Evolutionary conservation across 2,797 vertebrate genomes (phyloP), one percentile per base, ranked within the genome.

Genomic region (Aldrovandia affinis): DNA sequence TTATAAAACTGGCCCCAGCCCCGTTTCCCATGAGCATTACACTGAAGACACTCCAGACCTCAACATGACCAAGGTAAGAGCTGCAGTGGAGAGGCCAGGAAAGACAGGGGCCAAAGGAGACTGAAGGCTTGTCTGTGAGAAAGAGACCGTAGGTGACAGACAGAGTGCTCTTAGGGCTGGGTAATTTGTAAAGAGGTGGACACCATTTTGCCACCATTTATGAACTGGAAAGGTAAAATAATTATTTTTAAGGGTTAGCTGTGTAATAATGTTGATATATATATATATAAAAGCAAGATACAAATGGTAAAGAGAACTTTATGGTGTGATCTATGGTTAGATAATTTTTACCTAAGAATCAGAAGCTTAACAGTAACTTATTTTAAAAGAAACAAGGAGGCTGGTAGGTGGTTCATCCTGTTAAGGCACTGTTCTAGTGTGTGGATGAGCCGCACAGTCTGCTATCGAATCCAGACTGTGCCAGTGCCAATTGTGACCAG

Each of bases 41-140:
- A 81, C 2, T 15, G 80, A 47, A 28, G 42, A 42, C 7, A 28
- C 36, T 81, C 80, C 42, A 6, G 25, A 61, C 18, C 39, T 28
- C 25, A 10, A 18, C 61, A 81, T 81, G 80, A 50, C 59, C 36
- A 81, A 65, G 80, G 80, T 81, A 81, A 81, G 80, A 81, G 20
- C 15, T 1, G 80, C 3, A 10, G 2, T 55, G n/a, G 10, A 18
- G 28, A 36, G 47, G 47, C 47, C n/a, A 4, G 8, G 1, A 28
- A 33, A 79, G 20, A 18, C 7, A 12, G 3, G 28, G 25, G 25
- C 15, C 47, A 50, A 15, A 22, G 20, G 70, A 44, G 73, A 28
- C 22, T 77, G 73, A 10, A 42, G 18, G 68, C 20, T 33, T 73
- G 18, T 18, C 33, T 73, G 68, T 39, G 68, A 30, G 36, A 73